Evolutionary conservation across 2,888 invertebrate genomes (phyloP).

Genomic region (Clivina fossor): DNA sequence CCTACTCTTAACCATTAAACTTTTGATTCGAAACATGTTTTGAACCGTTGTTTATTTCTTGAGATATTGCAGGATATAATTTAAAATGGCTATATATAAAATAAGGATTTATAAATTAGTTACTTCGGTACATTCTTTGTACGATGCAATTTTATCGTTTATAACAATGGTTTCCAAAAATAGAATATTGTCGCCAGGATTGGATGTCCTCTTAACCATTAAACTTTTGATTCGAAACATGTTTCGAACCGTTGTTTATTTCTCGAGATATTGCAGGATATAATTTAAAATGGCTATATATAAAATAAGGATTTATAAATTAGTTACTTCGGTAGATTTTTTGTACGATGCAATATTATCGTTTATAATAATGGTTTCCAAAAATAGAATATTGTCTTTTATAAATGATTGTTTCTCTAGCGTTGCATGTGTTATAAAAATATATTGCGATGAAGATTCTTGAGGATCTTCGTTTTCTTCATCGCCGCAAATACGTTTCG

Average conservation of each 20-base stretch:
- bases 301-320: slow-evolving; percentile 11
- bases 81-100: too few relatives aligned
- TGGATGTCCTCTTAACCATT: too few relatives aligned
- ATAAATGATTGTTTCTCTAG: slow-evolving; percentile 62
- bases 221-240: too few relatives aligned
- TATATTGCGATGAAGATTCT: slow-evolving; percentile 58
- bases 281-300: too few relatives aligned
- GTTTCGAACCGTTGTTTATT: too few relatives aligned
- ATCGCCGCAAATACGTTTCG: slow-evolving; percentile 55
- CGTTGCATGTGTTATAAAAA: slow-evolving; percentile 67
- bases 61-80: too few relatives aligned
- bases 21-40: too few relatives aligned
- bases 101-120: slow-evolving; percentile 16
- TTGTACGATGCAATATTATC: slow-evolving; percentile 20
- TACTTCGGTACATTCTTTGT: slow-evolving; percentile 12
- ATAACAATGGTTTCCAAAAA: too few relatives aligned
- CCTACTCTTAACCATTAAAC: too few relatives aligned
- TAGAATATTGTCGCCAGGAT: too few relatives aligned
- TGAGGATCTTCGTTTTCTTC: slow-evolving; percentile 52
- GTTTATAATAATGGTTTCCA: slow-evolving; percentile 57
- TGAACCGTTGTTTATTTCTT: too few relatives aligned
- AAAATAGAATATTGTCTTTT: slow-evolving; percentile 62
- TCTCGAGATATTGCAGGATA: too few relatives aligned
- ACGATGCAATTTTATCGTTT: slow-evolving; percentile 20
- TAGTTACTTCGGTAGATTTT: slow-evolving; percentile 13